Base-by-base conservation (phyloP, 2,888 invertebrate genomes). In the Drosophila macrospina region DNA sequence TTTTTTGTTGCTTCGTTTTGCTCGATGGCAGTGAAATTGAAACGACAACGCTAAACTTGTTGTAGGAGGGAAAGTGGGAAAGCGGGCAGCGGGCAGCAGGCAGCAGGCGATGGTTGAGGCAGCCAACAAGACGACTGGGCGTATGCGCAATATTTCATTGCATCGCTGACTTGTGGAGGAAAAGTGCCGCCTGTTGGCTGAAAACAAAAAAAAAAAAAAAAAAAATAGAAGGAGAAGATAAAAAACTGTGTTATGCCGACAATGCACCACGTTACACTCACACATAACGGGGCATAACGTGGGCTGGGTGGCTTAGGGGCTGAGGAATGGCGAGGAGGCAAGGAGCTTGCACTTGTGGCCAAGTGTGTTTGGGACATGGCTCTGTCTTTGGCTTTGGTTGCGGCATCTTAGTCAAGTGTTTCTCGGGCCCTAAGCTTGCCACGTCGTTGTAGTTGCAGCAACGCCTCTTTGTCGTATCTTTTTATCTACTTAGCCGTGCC, bases 221-320 rank as follows among this genome's bases (percentile, higher is more conserved):
- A 57, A 75, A n/a, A n/a, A n/a, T n/a, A n/a, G n/a, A n/a, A n/a
- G n/a, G n/a, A n/a, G n/a, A n/a, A n/a, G n/a, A n/a, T n/a, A n/a
- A n/a, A 67, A 71, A 82, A 82, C 68, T 88, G 83, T 83, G 83
- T 66, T 83, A 86, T 79, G 86, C 86, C 86, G 83, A 82, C 83
- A 81, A 82, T 87, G 79, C 79, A 81, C 76, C 71, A 69, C 82
- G 64, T 78, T 85, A 79, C 79, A 78, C 82, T 84, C 57, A 51
- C 34, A 47, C 28, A 24, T 51, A 51, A 26, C 44, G 30, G n/a
- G 59, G 47, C 13, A 48, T 41, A n/a, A 11, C 28, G 28, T 28
- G 28, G 28, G 3, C 28, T 30, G 8, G 15, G 37, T 11, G 32
- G 32, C n/a, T n/a, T n/a, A n/a, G n/a, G 3, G 20, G 20, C 20